Conservation (phyloP, 2,113 vertebrate species). For the Tamias sibiricus region DNA sequence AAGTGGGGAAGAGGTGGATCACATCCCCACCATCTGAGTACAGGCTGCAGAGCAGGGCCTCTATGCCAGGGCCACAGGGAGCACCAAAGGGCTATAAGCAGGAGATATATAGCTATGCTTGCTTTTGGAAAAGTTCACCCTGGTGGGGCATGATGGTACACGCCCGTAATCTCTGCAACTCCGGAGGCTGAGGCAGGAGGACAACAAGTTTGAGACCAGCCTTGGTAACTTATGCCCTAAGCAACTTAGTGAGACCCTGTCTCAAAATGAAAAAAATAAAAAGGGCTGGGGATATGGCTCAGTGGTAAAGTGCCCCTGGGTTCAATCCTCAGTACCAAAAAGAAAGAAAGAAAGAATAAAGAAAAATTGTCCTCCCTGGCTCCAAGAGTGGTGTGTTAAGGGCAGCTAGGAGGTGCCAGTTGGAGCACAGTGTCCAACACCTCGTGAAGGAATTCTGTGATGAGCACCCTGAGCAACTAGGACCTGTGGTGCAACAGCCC, state of each 20-base stretch:
- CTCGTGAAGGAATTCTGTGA: neutral
- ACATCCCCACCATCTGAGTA: accelerated
- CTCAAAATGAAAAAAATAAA: too few species aligned
- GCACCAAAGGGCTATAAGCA: accelerated
- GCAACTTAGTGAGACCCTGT: too few species aligned
- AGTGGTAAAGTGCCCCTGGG: too few species aligned
- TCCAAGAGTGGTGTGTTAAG: accelerated
- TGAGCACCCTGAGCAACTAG: neutral
- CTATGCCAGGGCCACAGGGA: neutral
- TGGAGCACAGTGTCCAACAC: accelerated
- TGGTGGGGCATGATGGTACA: too few species aligned
- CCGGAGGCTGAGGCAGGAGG: too few species aligned
- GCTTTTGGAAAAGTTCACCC: neutral
- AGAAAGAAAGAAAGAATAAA: too few species aligned
- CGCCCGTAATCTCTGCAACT: too few species aligned
- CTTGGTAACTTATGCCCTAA: too few species aligned
- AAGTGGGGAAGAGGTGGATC: neutral
- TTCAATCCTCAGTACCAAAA: too few species aligned
- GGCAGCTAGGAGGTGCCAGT: neutral
- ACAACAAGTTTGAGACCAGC: too few species aligned
- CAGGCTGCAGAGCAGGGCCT: neutral
- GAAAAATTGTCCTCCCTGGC: too few species aligned
- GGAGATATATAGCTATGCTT: accelerated
- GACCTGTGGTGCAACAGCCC: neutral
- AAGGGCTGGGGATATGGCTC: too few species aligned